Evolutionary conservation across 35 echinoderm and acorn worm genomes (phyloP), one percentile per base, ranked within the genome.

Genomic region (Ptychodera flava): DNA sequence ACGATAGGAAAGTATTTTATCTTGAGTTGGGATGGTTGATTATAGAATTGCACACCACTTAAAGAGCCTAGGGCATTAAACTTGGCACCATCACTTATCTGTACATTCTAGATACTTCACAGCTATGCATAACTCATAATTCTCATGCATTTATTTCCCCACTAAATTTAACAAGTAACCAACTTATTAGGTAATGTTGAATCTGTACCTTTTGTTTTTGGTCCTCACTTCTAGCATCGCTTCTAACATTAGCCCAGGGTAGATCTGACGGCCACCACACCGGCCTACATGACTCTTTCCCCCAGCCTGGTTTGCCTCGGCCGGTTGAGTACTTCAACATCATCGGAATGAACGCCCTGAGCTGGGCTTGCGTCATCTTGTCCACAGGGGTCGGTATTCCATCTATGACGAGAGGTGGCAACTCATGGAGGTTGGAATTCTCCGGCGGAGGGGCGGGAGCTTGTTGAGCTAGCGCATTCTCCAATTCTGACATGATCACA

Each of bases 261-360:
- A 99, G 89, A 78, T 99, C 96, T 1, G 96, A 99, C 0, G 96
- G 96, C 96, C 96, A 99, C 96, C 96, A 99, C 15, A 94, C 96
- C 1, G 96, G 96, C 35, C 93, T 75, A 77, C 96, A 99, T 80
- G 90, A 94, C 78, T 99, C 96, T 80, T 99, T 99, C 1, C 96
- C 96, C 95, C 95, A 97, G 0, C 96, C 96, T 28, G 96, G 96
- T 85, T 99, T 99, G 0, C 96, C 96, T 64, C 96, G 84, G 14
- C 96, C 93, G 1, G 96, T 99, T 2, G 96, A 99, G 77, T 99
- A 99, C 92, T 99, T 99, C 33, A 99, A 83, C 96, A 99, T 99
- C 34, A 99, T 86, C 15, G 96, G 95, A 76, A 99, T 94, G 52
- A 94, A 94, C 28, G 93, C 96, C 31, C 96, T 75, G 34, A 99